phyloP scores from a whole-genome alignment of 1,140 invertebrate species.

The Sycophila sp. region DNA sequence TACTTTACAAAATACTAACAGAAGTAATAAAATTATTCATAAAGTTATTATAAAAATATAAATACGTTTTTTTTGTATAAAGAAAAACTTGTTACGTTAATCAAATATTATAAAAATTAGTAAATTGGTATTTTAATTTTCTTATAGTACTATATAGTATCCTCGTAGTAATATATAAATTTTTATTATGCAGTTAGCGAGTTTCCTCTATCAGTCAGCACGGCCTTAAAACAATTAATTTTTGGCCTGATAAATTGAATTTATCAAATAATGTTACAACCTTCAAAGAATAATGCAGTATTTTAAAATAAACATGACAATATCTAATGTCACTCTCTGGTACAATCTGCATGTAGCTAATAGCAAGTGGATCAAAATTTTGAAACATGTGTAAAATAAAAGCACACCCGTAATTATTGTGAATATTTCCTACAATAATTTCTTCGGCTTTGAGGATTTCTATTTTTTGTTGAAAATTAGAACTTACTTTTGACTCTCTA shows the following conservation, averaged over 20 bases:
- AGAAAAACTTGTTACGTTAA: no score
- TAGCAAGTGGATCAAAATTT: slow-evolving; percentile 49
- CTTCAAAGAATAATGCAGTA: slow-evolving; percentile 34
- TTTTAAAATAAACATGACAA: slow-evolving; percentile 56
- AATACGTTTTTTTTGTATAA: no score
- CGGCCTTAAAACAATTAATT: slow-evolving; percentile 47
- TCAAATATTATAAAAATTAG: no score
- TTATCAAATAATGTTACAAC: slow-evolving; percentile 50
- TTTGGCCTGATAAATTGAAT: slow-evolving; percentile 27
- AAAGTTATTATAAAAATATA: no score
- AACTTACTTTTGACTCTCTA: not conserved
- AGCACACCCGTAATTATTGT: slow-evolving; percentile 34
- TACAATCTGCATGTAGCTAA: slow-evolving; percentile 41
- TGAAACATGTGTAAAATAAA: slow-evolving; percentile 56
- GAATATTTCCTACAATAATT: slow-evolving; percentile 56
- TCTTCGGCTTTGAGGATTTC: slow-evolving; percentile 40
- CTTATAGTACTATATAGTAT: no score
- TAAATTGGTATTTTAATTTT: no score
- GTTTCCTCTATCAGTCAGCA: slow-evolving; percentile 26
- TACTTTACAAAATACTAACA: no score
- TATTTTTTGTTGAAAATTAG: not conserved
- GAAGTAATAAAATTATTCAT: no score
- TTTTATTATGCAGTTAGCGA: not conserved
- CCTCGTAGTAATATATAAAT: not conserved
- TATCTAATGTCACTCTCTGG: slow-evolving; percentile 41